Base-by-base conservation (phyloP, 2,888 invertebrate genomes). In the Polietes domitor region DNA sequence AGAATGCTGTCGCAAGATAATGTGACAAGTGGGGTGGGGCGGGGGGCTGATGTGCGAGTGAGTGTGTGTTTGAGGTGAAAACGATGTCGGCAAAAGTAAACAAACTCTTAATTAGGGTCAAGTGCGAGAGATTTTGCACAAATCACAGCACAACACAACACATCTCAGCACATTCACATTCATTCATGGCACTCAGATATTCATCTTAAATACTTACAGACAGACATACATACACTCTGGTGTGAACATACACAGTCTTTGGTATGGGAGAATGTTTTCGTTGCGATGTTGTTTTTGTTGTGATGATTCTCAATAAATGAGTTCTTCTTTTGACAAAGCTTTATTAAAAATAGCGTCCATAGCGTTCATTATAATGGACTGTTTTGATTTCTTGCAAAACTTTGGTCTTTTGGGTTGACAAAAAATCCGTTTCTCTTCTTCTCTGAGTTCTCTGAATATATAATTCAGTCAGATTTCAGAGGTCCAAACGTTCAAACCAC, bases 381-480 rank as follows among this genome's bases (percentile, higher is more conserved):
- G 4, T 10, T 70, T 19, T 63, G 63, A 15, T 78, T 58, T 53
- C 2, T 2, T n/a, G n/a, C 7, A 47, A 47, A 47, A 47, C 63
- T 63, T 53, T 68, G 12, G 21, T 26, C 17, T 32, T 70, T 65
- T 26, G 32, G 43, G 82, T 63, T 83, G 83, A 83, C 83, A 83
- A 80, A 83, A 65, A 50, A 50, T 61, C 61, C 58, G 32, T 79
- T 50, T 28, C 50, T 61, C 47, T 32, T 26, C 24, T 21, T 53
- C 17, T 24, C 6, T 55, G 6, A 5, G 21, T n/a, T n/a, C n/a
- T n/a, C n/a, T n/a, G n/a, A n/a, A n/a, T n/a, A n/a, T n/a, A n/a
- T n/a, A n/a, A n/a, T n/a, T n/a, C 84, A 84, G 84, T 84, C 63
- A 58, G 24, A 81, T 72, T 78, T 81, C 73, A 68, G 72, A 58